phyloP scores from a whole-genome alignment of 2,888 invertebrate genomes.

The Laothoe populi region DNA sequence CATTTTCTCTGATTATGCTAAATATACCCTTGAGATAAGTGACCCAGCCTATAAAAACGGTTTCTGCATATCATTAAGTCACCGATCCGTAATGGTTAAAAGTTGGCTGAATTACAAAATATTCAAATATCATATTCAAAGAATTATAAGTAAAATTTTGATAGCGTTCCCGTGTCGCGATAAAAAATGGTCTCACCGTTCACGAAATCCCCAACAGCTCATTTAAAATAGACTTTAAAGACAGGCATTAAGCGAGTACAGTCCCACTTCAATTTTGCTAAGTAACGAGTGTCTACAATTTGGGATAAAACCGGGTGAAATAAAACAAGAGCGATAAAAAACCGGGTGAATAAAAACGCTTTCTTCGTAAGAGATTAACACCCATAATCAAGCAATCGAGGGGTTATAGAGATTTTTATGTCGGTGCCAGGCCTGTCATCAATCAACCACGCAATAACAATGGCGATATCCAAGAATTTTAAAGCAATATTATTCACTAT shows the following conservation, averaged over 20 bases:
- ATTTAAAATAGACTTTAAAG: slow-evolving; percentile 40
- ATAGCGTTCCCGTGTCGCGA: slow-evolving; percentile 3
- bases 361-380: slow-evolving; percentile 75
- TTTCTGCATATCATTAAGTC: background rate
- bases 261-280: slow-evolving; percentile 72
- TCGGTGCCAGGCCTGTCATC: slow-evolving; percentile 40
- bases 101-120: background rate
- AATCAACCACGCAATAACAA: slow-evolving; percentile 61
- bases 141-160: background rate
- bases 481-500: slow-evolving; percentile 36
- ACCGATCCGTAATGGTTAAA: background rate
- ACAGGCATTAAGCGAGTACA: slow-evolving; percentile 54
- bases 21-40: no score
- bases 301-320: slow-evolving; percentile 52
- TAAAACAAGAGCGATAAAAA: slow-evolving; percentile 75
- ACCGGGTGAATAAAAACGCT: slow-evolving; percentile 44
- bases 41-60: background rate
- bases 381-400: slow-evolving; percentile 80
- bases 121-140: background rate
- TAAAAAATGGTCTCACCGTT: slow-evolving; percentile 8
- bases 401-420: slow-evolving; percentile 80
- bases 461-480: slow-evolving; percentile 57
- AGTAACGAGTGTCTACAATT: slow-evolving; percentile 73
- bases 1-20: no score
- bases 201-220: slow-evolving; percentile 16